Evolutionary conservation across 2,888 invertebrate genomes (phyloP).

Genomic region (Cerceris ruficornis): DNA sequence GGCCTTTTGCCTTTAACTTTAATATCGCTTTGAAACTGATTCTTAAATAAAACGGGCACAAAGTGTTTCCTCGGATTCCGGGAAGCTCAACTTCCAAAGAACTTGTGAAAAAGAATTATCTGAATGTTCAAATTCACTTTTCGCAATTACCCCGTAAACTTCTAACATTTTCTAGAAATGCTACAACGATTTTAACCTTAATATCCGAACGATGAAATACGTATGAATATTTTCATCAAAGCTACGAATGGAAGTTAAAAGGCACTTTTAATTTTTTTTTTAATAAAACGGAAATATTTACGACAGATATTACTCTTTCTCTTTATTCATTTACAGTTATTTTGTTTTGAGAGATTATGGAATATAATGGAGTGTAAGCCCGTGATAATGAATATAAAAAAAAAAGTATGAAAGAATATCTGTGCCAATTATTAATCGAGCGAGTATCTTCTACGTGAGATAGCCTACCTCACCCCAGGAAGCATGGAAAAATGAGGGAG

Average conservation of each 20-base stretch:
- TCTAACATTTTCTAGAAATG: too few species aligned
- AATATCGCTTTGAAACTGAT: not conserved
- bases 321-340: too few species aligned
- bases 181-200: too few species aligned
- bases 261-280: too few species aligned
- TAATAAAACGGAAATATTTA: too few species aligned
- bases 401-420: constrained; percentile 7
- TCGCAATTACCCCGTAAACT: too few species aligned
- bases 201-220: too few species aligned
- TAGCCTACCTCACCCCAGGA: constrained; percentile 6
- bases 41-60: not conserved
- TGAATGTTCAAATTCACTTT: not conserved
- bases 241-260: too few species aligned
- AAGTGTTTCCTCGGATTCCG: not conserved
- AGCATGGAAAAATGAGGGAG: constrained; percentile 28
- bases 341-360: too few species aligned
- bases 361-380: not conserved
- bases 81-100: not conserved
- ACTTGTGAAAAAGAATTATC: not conserved
- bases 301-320: too few species aligned
- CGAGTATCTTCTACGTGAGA: constrained; percentile 3
- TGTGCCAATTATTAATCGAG: constrained; percentile 34
- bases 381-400: not conserved
- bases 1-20: not conserved
- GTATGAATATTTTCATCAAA: too few species aligned